Percentiles rank a stretch among this genome's conserved stretches.
Conservation (phyloP, 2,797 vertebrate species). For the Chelonia mydas region DNA sequence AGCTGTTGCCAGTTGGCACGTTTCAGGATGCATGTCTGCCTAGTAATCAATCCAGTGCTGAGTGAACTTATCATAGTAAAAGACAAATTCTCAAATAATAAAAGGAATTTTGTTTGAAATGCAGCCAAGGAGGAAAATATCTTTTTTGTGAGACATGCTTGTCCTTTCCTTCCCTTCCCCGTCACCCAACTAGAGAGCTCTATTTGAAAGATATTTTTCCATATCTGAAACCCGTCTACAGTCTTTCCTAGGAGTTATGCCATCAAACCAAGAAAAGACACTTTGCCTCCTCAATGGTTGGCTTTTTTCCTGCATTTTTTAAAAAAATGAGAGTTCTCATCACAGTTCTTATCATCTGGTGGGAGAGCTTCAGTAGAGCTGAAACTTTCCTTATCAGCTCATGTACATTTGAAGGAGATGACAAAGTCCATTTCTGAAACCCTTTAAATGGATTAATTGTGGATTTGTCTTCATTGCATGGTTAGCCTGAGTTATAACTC, state of each 20-base stretch:
- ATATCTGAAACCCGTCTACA: background rate
- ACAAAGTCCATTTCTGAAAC: background rate
- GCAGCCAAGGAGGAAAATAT: slow-evolving; percentile 54
- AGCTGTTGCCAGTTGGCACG: slow-evolving; percentile 60
- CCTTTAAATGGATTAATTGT: background rate
- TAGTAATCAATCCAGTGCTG: slow-evolving; percentile 58
- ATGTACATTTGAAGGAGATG: background rate
- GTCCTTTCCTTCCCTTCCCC: background rate
- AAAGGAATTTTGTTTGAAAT: slow-evolving; percentile 52
- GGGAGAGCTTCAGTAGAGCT: background rate
- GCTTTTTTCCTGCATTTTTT: background rate
- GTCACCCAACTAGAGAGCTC: background rate
- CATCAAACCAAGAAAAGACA: background rate
- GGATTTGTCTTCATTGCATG: background rate
- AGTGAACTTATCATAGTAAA: slow-evolving; percentile 46
- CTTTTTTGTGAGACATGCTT: slow-evolving; percentile 48
- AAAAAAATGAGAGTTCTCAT: background rate
- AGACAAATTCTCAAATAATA: slow-evolving; percentile 44
- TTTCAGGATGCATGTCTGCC: slow-evolving; percentile 58
- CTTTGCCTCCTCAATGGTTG: background rate
- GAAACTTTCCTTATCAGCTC: background rate
- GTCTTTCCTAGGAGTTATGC: background rate
- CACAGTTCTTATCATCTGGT: background rate
- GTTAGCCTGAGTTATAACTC: background rate
- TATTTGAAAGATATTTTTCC: background rate